phyloP scores from a whole-genome alignment of 2,888 invertebrate genomes.

The Andrena haemorrhoa region DNA sequence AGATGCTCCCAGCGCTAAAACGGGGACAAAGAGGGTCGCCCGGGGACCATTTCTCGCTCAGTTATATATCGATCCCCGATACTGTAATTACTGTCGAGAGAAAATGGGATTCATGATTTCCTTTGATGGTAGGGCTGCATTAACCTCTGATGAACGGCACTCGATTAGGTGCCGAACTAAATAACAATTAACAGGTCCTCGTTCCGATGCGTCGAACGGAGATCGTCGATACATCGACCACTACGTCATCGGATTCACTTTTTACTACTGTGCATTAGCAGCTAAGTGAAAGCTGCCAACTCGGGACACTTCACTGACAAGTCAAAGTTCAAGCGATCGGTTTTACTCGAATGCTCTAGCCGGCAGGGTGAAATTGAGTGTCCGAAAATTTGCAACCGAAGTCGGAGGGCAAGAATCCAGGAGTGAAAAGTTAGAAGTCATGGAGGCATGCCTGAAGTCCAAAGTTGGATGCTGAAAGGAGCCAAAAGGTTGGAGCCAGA shows the following conservation, averaged over 20 bases:
- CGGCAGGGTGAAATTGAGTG: not conserved
- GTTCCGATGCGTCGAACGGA: constrained; percentile 11
- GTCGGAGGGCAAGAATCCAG: not conserved
- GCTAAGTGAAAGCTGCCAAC: not conserved
- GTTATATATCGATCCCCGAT: constrained; percentile 64
- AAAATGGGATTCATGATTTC: constrained; percentile 66
- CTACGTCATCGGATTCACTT: not conserved
- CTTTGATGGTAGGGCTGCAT: constrained; percentile 54
- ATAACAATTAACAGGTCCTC: constrained; percentile 27
- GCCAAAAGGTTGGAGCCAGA: not conserved
- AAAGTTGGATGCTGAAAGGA: not conserved
- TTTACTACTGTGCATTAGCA: not conserved
- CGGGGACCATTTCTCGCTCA: constrained; percentile 57
- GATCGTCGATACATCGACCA: not conserved
- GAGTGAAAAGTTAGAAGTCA: not conserved
- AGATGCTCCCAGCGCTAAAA: constrained; percentile 57
- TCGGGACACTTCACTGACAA: not conserved
- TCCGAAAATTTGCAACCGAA: constrained; percentile 3
- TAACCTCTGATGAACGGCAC: constrained; percentile 40
- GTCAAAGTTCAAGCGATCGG: not conserved
- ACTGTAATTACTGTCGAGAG: constrained; percentile 61
- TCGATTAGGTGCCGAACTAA: not conserved
- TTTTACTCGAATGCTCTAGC: not conserved
- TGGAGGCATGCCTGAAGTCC: not conserved
- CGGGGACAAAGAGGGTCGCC: constrained; percentile 59